Base-by-base conservation (phyloP, 2,888 invertebrate genomes). In the Drosophila leonis region DNA sequence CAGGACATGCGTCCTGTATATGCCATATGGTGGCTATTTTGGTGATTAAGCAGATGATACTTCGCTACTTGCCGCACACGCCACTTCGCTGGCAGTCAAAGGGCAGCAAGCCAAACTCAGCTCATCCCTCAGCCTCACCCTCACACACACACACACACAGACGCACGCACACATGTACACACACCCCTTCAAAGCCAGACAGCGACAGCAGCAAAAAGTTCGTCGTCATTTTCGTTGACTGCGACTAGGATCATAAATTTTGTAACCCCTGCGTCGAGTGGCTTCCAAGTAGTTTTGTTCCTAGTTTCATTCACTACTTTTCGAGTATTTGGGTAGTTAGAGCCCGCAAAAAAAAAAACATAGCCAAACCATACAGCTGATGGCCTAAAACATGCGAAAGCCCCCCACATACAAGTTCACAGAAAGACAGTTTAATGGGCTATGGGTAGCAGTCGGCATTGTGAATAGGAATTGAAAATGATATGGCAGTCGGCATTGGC, bases 21-120 rank as follows among this genome's bases (percentile, higher is more conserved):
- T 80, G 81, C 88, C 91, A 91, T 91, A 91, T 91, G 91, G 87
- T 87, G 83, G 84, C 90, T 88, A 88, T 87, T 90, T 83, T 80
- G 80, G 84, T 91, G 83, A 90, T 91, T 91, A 90, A 87, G 83
- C 90, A 88, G 88, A 91, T 90, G 88, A 90, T 90, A 87, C 89
- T 82, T 48, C 59, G 29, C 48, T 51, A 20, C 37, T 46, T 46
- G 37, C 48, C 20, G 31, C 61, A 64, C 68, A 69, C 63, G 54
- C 73, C 72, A 78, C 77, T 77, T 73, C 67, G 72, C 65, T 55
- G 75, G 44, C 78, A 72, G 71, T 71, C 71, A 76, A 72, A 81
- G 80, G 74, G 72, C 81, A 77, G 70, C 77, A 76, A 78, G 80
- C 83, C 86, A 81, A 83, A 75, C 67, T 76, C 60, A 27, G 64